phyloP scores from a whole-genome alignment of 64 coral and sea anemone genomes.

The Actinia equina region DNA sequence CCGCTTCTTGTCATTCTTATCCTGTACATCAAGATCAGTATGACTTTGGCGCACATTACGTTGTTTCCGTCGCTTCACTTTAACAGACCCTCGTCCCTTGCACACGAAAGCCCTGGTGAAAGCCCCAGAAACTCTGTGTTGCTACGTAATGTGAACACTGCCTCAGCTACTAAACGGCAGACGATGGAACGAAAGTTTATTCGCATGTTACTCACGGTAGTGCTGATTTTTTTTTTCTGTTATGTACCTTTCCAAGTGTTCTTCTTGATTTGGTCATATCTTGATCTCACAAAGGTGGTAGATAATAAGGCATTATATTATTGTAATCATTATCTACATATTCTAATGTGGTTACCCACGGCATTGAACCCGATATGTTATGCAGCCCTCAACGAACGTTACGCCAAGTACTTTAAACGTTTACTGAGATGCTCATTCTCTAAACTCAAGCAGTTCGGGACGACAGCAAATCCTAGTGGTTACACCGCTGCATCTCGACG shows the following conservation, averaged over 20 bases:
- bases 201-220: slow-evolving; percentile 61
- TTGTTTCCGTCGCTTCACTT: slow-evolving; percentile 35
- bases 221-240: slow-evolving; percentile 73
- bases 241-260: slow-evolving; percentile 80
- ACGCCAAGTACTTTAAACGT: slow-evolving; percentile 53
- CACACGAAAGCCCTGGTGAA: background rate
- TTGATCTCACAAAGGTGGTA: background rate
- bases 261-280: slow-evolving; percentile 49
- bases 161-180: slow-evolving; percentile 43
- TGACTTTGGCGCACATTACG: slow-evolving; percentile 47
- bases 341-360: slow-evolving; percentile 79
- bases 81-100: slow-evolving; percentile 7
- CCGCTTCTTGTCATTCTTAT: slow-evolving; percentile 55
- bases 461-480: background rate
- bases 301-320: background rate
- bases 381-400: slow-evolving; percentile 73
- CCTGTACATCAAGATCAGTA: slow-evolving; percentile 67
- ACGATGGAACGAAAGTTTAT: slow-evolving; percentile 74
- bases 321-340: slow-evolving; percentile 47
- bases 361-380: slow-evolving; percentile 80
- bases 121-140: slow-evolving; percentile 20
- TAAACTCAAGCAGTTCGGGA: slow-evolving; percentile 12
- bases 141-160: slow-evolving; percentile 47
- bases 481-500: background rate
- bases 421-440: slow-evolving; percentile 32